Conservation (phyloP, 2,888 invertebrate species). For the Harmothoe impar region DNA sequence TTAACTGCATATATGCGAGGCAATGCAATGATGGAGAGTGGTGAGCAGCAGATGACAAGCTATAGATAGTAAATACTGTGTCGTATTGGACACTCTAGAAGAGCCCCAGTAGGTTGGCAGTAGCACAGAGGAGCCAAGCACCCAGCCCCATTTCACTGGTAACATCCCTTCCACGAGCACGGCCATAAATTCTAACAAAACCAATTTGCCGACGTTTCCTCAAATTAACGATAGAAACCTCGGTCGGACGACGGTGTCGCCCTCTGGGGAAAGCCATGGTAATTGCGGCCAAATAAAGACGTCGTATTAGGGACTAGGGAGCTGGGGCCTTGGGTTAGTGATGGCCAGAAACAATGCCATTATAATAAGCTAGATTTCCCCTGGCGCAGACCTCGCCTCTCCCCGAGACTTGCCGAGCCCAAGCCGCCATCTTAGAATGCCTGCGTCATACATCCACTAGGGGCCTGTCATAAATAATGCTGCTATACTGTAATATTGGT, state of each 20-base stretch:
- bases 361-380: slow-evolving; percentile 58
- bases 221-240: slow-evolving; percentile 60
- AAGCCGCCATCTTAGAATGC: neutral
- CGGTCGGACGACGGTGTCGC: neutral
- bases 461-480: neutral
- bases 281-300: slow-evolving; percentile 56
- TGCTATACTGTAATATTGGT: no score
- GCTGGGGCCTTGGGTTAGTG: neutral
- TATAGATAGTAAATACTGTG: no score
- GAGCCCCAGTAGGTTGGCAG: no score
- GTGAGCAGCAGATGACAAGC: no score
- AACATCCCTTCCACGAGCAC: neutral
- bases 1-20: no score
- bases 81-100: no score
- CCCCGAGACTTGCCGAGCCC: neutral
- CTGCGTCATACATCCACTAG: neutral
- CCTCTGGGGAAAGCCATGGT: slow-evolving; percentile 26
- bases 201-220: slow-evolving; percentile 55
- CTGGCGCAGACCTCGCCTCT: neutral
- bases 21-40: no score
- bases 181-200: slow-evolving; percentile 57
- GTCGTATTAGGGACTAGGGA: neutral
- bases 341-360: slow-evolving; percentile 50
- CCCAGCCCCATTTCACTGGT: neutral
- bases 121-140: neutral